phyloP scores from a whole-genome alignment of 2,888 invertebrate genomes.

The Carabus problematicus region DNA sequence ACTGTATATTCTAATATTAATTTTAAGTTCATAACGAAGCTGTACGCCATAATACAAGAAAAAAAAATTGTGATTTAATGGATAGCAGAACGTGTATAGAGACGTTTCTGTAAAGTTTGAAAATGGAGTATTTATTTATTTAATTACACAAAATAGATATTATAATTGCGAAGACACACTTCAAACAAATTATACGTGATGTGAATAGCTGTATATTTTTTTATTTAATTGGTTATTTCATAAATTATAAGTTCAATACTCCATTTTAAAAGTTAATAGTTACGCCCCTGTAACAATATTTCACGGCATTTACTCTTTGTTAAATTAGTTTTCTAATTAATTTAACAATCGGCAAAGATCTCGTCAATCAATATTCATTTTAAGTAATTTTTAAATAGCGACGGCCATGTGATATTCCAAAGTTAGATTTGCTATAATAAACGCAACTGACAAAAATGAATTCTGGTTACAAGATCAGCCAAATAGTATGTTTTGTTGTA shows the following conservation, averaged over 20 bases:
- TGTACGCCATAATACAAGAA: conserved; percentile 9
- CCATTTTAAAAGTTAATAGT: background rate
- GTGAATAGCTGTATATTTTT: too few species aligned
- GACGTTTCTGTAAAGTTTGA: background rate
- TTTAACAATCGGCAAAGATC: conserved; percentile 39
- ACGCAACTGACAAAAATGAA: conserved; percentile 15
- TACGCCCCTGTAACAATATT: too few species aligned
- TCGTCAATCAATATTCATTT: conserved; percentile 48
- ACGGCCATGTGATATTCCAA: conserved; percentile 20
- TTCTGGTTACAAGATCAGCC: conserved; percentile 39
- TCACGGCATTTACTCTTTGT: too few species aligned
- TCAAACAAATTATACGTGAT: too few species aligned
- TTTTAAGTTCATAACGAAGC: background rate
- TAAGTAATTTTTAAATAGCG: conserved; percentile 22
- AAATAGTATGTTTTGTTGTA: conserved; percentile 1
- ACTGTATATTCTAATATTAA: conserved; percentile 13
- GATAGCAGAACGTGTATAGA: background rate
- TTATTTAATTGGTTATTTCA: background rate
- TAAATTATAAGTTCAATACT: background rate
- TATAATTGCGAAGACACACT: too few species aligned
- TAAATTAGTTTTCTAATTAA: conserved; percentile 4
- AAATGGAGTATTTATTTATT: too few species aligned
- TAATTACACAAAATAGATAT: too few species aligned
- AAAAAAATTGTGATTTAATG: conserved; percentile 10
- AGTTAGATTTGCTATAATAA: conserved; percentile 8